Base-by-base conservation (phyloP, 2,888 invertebrate genomes). In the Nomada goodeniana region DNA sequence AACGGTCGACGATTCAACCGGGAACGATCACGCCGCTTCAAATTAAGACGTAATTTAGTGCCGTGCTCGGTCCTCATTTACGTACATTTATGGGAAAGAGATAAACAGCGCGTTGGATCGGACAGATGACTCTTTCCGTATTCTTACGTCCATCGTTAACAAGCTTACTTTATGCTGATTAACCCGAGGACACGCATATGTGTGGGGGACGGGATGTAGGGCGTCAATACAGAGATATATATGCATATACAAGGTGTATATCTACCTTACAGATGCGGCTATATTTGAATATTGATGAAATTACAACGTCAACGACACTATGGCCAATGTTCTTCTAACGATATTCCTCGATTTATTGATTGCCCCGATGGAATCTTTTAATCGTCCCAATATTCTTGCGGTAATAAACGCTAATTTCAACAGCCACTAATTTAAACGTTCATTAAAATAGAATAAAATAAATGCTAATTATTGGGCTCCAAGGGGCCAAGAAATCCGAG, bases 71-170 rank as follows among this genome's bases (percentile, higher is more conserved):
- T 55, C 67, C 83, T 89, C 89, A 82, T 88, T 88, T 88, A 80
- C 85, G 85, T 67, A 74, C 78, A 73, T 87, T 88, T 85, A 85
- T 68, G 80, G 80, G 80, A 74, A 82, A 81, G 84, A 88, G 87
- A 88, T 88, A 88, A 88, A 88, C 78, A 83, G 74, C 67, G 53
- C 67, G 83, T 76, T 76, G 71, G 74, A 68, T 63, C 82, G 77
- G 82, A 80, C 77, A 87, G 90, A 91, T 89, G 89, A 84, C 86
- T 88, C 89, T 86, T 84, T 80, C 79, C 86, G 76, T 83, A 80
- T 88, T 91, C 91, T 91, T 90, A 91, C 90, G 89, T 86, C 76
- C 88, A 86, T 90, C 91, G 88, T 90, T 91, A 91, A 91, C 89
- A 87, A 77, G 82, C 88, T 88, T 87, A 90, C 84, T 91, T 91